Conservation (phyloP, 37 sponge, comb jelly and placozoan genomes). For the Geodia barretti region DNA sequence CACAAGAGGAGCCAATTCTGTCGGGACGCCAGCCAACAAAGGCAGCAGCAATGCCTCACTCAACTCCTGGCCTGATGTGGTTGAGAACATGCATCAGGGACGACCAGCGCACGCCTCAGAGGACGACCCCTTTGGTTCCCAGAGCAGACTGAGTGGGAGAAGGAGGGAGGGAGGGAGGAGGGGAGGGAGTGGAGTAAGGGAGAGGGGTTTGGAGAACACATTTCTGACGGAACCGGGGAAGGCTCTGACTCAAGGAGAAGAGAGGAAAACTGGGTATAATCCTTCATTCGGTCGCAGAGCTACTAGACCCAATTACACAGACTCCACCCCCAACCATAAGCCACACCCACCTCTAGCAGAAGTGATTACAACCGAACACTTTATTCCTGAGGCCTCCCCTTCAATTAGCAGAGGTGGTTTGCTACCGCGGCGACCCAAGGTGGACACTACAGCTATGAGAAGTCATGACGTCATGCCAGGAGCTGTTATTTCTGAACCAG, state of each 20-base stretch:
- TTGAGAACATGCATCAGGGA: slow-evolving; percentile 81
- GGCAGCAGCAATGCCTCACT: background rate
- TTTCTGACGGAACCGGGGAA: background rate
- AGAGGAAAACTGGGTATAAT: background rate
- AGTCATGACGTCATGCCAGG: slow-evolving; percentile 24
- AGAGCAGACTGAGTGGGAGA: background rate
- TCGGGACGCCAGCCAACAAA: background rate
- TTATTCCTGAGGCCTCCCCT: background rate
- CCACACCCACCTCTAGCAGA: background rate
- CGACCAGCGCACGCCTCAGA: slow-evolving; percentile 70
- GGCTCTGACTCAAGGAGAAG: background rate
- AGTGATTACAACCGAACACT: background rate
- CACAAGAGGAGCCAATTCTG: background rate
- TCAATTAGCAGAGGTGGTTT: background rate
- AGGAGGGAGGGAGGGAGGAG: background rate
- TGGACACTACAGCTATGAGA: background rate
- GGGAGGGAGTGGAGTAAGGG: background rate
- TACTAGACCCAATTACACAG: background rate
- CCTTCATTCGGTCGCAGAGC: slow-evolving; percentile 54
- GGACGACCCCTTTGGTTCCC: slow-evolving; percentile 72
- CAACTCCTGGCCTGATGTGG: slow-evolving; percentile 2
- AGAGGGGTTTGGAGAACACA: background rate
- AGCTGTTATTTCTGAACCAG: slow-evolving; percentile 23
- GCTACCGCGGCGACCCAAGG: slow-evolving; percentile 14
- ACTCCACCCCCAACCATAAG: background rate